phyloP scores from a whole-genome alignment of 1,140 invertebrate genomes.

The Drosophila micromelanica region DNA sequence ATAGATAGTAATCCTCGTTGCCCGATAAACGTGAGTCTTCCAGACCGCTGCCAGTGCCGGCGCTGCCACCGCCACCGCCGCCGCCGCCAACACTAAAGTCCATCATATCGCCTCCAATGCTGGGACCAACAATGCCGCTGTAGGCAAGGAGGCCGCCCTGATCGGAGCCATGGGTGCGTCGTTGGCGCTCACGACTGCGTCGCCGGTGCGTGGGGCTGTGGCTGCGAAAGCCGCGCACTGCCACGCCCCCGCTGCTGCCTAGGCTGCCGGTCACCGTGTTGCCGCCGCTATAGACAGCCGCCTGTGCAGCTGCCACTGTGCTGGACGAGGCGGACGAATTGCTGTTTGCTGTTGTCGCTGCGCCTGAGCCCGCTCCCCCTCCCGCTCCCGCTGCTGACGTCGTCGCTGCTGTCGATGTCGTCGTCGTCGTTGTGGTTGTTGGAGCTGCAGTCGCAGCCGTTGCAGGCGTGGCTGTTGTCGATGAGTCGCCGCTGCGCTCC shows the following conservation, averaged over 20 bases:
- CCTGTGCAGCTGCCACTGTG: slow-evolving; percentile 80
- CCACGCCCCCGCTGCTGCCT: slow-evolving; percentile 64
- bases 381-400: slow-evolving; percentile 23
- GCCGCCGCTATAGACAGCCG: slow-evolving; percentile 79
- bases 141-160: slow-evolving; percentile 80
- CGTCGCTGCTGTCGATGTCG: slow-evolving; percentile 30
- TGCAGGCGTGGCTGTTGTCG: slow-evolving; percentile 48
- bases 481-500: slow-evolving; percentile 70
- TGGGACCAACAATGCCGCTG: slow-evolving; percentile 58
- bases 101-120: slow-evolving; percentile 51
- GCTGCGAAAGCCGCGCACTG: slow-evolving; percentile 79
- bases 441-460: slow-evolving; percentile 43
- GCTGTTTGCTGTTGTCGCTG: slow-evolving; percentile 58
- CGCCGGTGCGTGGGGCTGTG: slow-evolving; percentile 81
- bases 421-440: slow-evolving; percentile 22
- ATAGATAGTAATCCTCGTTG: slow-evolving; percentile 80
- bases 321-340: slow-evolving; percentile 75
- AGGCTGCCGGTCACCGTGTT: slow-evolving; percentile 78
- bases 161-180: slow-evolving; percentile 78
- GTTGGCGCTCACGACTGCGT: slow-evolving; percentile 78
- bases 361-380: slow-evolving; percentile 24
- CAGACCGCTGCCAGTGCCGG: slow-evolving; percentile 64
- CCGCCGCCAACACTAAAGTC: slow-evolving; percentile 44
- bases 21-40: slow-evolving; percentile 82
- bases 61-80: slow-evolving; percentile 58